Conservation (phyloP, 2,113 vertebrate genomes). For the Notiomystis cincta region DNA sequence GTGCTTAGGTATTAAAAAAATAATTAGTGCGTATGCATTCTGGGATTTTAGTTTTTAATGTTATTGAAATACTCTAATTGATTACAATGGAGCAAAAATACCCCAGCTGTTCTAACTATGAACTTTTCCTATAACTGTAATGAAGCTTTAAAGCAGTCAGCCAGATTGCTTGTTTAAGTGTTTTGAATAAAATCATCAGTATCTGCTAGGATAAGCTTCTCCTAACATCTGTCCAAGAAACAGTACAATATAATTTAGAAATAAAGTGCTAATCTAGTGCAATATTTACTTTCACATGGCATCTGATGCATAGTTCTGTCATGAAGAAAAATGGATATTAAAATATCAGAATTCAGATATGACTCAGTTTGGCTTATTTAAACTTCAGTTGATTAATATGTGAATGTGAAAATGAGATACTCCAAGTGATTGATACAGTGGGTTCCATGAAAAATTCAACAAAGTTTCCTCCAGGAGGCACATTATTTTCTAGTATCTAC, state of each 20-base stretch:
- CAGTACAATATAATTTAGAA: not conserved
- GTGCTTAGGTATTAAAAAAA: not conserved
- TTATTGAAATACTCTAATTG: not conserved
- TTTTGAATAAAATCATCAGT: conserved; percentile 2
- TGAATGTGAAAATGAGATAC: not conserved
- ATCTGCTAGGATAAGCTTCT: not conserved
- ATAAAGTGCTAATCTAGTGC: not conserved
- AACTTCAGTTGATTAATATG: not conserved
- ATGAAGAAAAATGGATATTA: not conserved
- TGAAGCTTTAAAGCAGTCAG: not conserved
- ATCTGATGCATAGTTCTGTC: not conserved
- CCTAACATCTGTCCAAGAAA: not conserved
- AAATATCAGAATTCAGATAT: not conserved
- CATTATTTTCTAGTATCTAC: not conserved
- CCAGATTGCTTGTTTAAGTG: not conserved
- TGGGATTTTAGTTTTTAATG: not conserved
- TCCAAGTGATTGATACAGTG: not conserved
- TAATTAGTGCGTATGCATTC: not conserved
- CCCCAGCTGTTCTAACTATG: not conserved
- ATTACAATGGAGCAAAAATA: not conserved
- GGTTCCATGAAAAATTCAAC: not conserved
- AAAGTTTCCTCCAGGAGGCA: not conserved
- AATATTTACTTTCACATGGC: not conserved
- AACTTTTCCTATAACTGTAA: not conserved
- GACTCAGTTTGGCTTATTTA: not conserved